Percentiles rank a stretch among this genome's conserved stretches.
Evolutionary conservation across 1,140 invertebrate species (phyloP).

Genomic region (Anoplolepis gracilipes): DNA sequence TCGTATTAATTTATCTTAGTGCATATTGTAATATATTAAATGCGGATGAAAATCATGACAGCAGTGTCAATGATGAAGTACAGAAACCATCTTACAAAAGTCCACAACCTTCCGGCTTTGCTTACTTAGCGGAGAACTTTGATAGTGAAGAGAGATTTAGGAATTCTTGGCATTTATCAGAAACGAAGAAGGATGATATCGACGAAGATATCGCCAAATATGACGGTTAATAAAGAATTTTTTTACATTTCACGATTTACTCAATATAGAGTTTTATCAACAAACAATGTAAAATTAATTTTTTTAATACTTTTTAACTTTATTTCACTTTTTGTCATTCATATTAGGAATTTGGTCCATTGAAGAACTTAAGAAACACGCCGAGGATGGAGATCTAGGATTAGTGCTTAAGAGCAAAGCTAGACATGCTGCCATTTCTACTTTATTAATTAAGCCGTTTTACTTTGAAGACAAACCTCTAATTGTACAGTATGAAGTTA

Average conservation of each 20-base stretch:
- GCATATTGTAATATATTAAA: constrained; percentile 51
- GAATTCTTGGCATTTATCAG: constrained; percentile 94
- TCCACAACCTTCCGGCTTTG: constrained; percentile 86
- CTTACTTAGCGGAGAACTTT: constrained; percentile 96
- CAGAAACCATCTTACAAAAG: constrained; percentile 85
- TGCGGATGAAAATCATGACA: constrained; percentile 49
- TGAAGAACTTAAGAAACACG: constrained; percentile 92
- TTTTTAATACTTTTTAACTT: background rate
- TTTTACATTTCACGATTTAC: background rate
- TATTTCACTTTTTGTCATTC: constrained; percentile 20
- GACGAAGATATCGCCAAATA: constrained; percentile 98
- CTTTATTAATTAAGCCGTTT: constrained; percentile 93
- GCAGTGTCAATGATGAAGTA: constrained; percentile 26
- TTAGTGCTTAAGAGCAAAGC: constrained; percentile 97
- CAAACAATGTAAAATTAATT: background rate
- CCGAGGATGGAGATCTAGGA: constrained; percentile 94
- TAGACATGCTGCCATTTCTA: constrained; percentile 97
- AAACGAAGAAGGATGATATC: constrained; percentile 97
- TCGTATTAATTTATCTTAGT: constrained; percentile 55
- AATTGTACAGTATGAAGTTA: constrained; percentile 97
- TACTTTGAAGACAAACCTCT: constrained; percentile 95
- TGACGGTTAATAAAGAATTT: constrained; percentile 89
- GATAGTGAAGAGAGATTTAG: constrained; percentile 92
- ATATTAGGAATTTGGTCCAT: constrained; percentile 90
- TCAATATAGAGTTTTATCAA: background rate